Base-by-base conservation (phyloP, 2,888 invertebrate species). In the Lathronympha strigana region DNA sequence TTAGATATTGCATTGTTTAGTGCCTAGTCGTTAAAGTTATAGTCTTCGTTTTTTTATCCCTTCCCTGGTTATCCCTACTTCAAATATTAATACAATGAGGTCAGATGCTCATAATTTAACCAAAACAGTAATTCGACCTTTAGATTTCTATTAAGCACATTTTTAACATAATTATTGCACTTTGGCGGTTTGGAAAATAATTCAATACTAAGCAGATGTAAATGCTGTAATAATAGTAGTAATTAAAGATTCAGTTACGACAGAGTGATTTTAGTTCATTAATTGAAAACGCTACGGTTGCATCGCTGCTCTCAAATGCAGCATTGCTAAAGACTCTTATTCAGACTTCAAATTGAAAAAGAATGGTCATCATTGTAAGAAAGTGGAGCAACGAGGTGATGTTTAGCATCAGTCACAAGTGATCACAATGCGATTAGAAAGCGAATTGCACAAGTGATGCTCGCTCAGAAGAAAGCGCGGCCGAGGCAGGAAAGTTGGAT, bases 381-480 rank as follows among this genome's bases (percentile, higher is more conserved):
- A 88, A 87, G 86, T 87, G 73, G 82, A 82, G 73, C 84, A 84
- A 73, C 76, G 77, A 82, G 86, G 85, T 85, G 84, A 82, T 80
- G 83, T 83, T 82, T 79, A 80, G 76, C 73, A 71, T 84, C 82
- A 83, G 79, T 82, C 81, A 84, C 80, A 83, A 83, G 84, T 82
- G 82, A 87, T 90, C 85, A 89, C 86, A 90, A 89, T 91, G 87
- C 90, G 88, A 89, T 90, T 91, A 90, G 91, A 91, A 91, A 92
- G 91, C 82, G 88, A 88, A 87, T 88, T 90, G 86, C 87, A 87
- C 86, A 88, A 88, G 86, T 83, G 81, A 73, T 76, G 79, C 74
- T 81, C 72, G 75, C 75, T 82, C 82, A 84, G 84, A 90, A 89
- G 91, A 92, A 91, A 91, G 90, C 89, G 88, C 84, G 84, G 80